A percentile compares a stretch with the other conserved stretches of the same genome.
These are phyloP conservation scores for Lasioglossum figueresi DNA, from an alignment of 2,888 invertebrate species.

Conservation along the genomic window DNA sequence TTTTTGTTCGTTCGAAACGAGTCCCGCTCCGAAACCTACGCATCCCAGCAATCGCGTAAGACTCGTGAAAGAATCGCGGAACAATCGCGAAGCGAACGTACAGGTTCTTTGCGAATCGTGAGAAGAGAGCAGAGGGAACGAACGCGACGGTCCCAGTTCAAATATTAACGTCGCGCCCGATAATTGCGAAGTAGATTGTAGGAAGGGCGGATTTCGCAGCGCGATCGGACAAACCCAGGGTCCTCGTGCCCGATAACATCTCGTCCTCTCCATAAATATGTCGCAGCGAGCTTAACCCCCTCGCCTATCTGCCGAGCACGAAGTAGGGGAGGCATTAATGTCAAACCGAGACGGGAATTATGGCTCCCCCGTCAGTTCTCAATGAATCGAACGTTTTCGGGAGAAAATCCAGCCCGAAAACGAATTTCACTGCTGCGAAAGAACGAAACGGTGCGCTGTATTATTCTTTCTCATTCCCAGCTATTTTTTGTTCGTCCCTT, in stretches of 20 bases:
- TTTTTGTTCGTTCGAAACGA: background rate
- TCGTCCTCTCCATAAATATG: conserved; percentile 84
- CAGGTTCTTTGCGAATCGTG: conserved; percentile 51
- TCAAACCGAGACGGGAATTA: conserved; percentile 84
- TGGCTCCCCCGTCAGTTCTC: conserved; percentile 84
- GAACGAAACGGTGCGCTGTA: conserved; percentile 66
- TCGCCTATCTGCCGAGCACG: conserved; percentile 82
- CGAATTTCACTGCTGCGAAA: conserved; percentile 60
- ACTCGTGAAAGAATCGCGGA: background rate
- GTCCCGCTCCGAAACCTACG: background rate
- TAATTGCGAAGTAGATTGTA: conserved; percentile 83
- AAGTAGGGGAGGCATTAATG: conserved; percentile 83
- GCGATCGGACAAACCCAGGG: conserved; percentile 73
- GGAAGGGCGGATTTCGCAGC: conserved; percentile 76
- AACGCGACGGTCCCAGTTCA: conserved; percentile 74
- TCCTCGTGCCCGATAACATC: conserved; percentile 81
- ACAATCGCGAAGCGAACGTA: conserved; percentile 1
- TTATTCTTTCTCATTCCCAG: conserved; percentile 44
- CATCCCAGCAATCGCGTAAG: background rate
- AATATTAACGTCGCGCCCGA: conserved; percentile 83
- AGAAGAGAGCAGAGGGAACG: conserved; percentile 34
- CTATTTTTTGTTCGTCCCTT: background rate
- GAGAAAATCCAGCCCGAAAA: conserved; percentile 80
- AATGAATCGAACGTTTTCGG: conserved; percentile 84
- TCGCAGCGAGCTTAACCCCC: conserved; percentile 84